These are phyloP conservation scores for Bathynomus jamesi DNA, from an alignment of 1,140 invertebrate species.

Conservation along the genomic window DNA sequence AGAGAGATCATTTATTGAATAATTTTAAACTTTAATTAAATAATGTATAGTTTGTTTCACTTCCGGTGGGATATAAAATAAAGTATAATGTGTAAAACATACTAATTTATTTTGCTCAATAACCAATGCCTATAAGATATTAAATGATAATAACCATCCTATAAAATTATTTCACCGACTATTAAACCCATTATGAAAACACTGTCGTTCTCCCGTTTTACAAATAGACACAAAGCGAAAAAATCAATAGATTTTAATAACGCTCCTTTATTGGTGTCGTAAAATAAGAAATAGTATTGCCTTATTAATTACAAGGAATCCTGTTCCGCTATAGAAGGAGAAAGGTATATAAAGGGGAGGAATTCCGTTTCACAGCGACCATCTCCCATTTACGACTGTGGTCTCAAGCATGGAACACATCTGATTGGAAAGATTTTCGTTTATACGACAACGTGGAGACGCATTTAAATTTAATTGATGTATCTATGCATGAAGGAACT, in stretches of 20 bases:
- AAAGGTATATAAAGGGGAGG: not conserved
- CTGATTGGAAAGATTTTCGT: not conserved
- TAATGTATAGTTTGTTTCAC: too few species aligned
- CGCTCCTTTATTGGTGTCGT: not conserved
- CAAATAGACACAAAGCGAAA: not conserved
- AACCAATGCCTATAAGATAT: too few species aligned
- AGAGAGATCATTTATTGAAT: too few species aligned
- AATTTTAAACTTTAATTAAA: too few species aligned
- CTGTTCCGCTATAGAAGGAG: not conserved
- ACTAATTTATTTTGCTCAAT: too few species aligned
- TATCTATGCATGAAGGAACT: too few species aligned
- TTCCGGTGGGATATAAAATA: too few species aligned
- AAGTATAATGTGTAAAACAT: too few species aligned
- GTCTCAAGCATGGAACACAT: not conserved
- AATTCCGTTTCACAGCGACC: not conserved
- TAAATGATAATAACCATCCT: too few species aligned
- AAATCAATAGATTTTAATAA: conserved; percentile 2
- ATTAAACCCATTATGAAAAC: too few species aligned
- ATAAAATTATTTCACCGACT: too few species aligned
- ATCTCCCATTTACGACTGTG: not conserved
- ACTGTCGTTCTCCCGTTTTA: not conserved
- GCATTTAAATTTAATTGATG: not conserved
- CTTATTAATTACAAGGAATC: not conserved
- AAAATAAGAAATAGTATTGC: not conserved
- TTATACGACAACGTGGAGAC: too few species aligned